Percentiles rank a stretch among this genome's conserved stretches.
Evolutionary conservation across 2,888 invertebrate genomes (phyloP).

Genomic region (Melieria omissa): DNA sequence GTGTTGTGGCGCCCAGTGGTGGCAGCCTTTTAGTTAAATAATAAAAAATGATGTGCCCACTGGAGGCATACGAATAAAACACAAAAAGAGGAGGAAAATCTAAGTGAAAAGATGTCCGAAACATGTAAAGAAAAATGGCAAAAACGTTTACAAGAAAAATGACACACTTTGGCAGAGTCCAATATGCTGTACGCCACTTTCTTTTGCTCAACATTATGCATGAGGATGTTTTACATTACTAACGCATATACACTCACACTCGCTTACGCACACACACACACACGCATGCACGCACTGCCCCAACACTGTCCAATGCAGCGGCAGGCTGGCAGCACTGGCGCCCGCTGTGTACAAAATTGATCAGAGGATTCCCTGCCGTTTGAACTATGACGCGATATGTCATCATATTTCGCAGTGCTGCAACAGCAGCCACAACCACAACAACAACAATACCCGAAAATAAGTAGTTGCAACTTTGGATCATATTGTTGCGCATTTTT

Average conservation of each 20-base stretch:
- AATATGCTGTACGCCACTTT: not conserved
- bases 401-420: slow-evolving; percentile 63
- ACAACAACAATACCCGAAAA: not conserved
- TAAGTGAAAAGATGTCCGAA: not conserved
- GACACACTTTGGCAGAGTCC: not conserved
- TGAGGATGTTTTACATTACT: not conserved
- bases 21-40: slow-evolving; percentile 17
- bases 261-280: slow-evolving; percentile 42
- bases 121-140: not conserved
- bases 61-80: not conserved
- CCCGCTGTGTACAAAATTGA: slow-evolving; percentile 68
- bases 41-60: slow-evolving; percentile 32
- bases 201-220: slow-evolving; percentile 16
- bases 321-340: slow-evolving; percentile 54
- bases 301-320: not conserved
- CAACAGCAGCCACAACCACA: slow-evolving; percentile 13
- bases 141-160: not conserved
- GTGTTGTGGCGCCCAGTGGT: too few species aligned
- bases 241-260: not conserved
- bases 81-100: not conserved
- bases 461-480: slow-evolving; percentile 7
- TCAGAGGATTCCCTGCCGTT: slow-evolving; percentile 67
- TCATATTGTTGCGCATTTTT: slow-evolving; percentile 11
- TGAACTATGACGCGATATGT: slow-evolving; percentile 68
- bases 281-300: slow-evolving; percentile 28